Evolutionary conservation across 1,140 invertebrate genomes (phyloP), one percentile per base, ranked within the genome.

Genomic region (Vollenhovia emeryi): DNA sequence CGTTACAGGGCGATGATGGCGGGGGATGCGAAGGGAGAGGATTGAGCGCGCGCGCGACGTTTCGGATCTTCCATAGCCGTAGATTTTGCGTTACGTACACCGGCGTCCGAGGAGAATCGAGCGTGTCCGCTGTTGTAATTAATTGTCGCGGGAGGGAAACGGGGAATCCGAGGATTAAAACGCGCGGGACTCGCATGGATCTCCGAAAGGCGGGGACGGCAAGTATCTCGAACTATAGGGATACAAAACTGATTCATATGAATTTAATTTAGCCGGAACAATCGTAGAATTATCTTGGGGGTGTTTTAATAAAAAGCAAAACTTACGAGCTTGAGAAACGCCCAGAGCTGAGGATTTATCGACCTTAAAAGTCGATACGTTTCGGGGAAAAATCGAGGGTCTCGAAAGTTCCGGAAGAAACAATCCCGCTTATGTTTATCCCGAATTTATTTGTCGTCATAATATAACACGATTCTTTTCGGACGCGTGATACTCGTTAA

Each of bases 1-100:
- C 27, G 30, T 89, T 73, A 73, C 79, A 84, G 57, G 40, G 52
- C 83, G 57, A 89, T 21, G 57, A 78, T 62, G 9, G 60, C 48
- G 18, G 76, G 84, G 80, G 59, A 9, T 40, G 50, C 27, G 36
- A 43, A 69, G 68, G 24, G 75, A 79, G 87, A 60, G 64, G 21
- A 59, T 57, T 15, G 24, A 24, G 33, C 27, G 48, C 57, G 48
- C 57, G 33, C 9, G 57, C 30, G 43, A 73, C 68, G 40, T 88
- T 85, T 83, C 74, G 57, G 30, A 62, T 68, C 83, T 78, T 85
- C 83, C 83, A 85, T 78, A 84, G 45, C 13, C 7, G 69, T 83
- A 73, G 80, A 48, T 40, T 48, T 59, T 84, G 36, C 3, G 57
- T 76, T 79, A 66, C 13, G 9, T 78, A 48, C 24, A 50, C n/a